Conservation (phyloP, 2,888 invertebrate genomes). For the Calliscelio sp. region DNA sequence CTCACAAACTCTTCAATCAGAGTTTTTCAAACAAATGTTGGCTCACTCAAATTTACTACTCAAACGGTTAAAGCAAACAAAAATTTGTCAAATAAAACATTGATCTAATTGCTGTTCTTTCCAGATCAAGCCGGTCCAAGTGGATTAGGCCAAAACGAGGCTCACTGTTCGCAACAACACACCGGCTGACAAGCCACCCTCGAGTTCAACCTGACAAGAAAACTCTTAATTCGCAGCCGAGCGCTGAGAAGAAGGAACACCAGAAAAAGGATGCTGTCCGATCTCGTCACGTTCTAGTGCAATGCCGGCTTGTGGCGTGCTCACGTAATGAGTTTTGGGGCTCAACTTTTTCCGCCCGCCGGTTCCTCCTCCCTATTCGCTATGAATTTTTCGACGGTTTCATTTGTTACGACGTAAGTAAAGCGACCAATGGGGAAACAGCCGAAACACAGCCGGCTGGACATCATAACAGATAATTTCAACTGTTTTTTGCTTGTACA, state of each 20-base stretch:
- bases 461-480: too few species aligned
- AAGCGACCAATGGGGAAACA: slow-evolving; percentile 3
- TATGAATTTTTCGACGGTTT: slow-evolving; percentile 38
- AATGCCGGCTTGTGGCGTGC: slow-evolving; percentile 24
- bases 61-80: too few species aligned
- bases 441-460: too few species aligned
- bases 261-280: slow-evolving; percentile 56
- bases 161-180: slow-evolving; percentile 78
- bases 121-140: slow-evolving; percentile 79
- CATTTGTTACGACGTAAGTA: slow-evolving; percentile 62
- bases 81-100: too few species aligned
- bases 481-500: slow-evolving; percentile 53
- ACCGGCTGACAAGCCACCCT: slow-evolving; percentile 77
- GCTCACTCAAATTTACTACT: too few species aligned
- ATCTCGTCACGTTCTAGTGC: slow-evolving; percentile 31
- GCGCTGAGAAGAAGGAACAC: slow-evolving; percentile 45
- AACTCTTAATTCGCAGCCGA: slow-evolving; percentile 36
- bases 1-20: too few species aligned
- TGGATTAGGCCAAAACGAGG: slow-evolving; percentile 76
- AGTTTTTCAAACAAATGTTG: too few species aligned
- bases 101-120: too few species aligned
- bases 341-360: slow-evolving; percentile 34
- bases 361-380: slow-evolving; percentile 2
- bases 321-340: slow-evolving; percentile 52
- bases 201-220: slow-evolving; percentile 38